Conservation (phyloP, 2,797 vertebrate genomes). For the Lepilemur septentrionalis region DNA sequence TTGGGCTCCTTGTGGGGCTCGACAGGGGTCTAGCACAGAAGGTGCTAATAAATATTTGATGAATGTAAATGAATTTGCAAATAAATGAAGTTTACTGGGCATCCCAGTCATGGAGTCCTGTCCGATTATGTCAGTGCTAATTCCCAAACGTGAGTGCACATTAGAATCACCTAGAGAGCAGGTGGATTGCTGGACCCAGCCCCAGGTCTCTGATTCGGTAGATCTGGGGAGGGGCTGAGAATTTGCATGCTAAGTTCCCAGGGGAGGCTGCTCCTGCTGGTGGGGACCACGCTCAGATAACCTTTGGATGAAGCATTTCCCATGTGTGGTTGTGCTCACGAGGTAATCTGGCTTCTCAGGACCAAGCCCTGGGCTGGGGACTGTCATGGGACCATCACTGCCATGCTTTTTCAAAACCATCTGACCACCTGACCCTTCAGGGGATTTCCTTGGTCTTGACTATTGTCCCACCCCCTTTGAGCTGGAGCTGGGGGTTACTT, state of each 20-base stretch:
- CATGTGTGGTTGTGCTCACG: neutral
- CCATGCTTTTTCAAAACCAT: neutral
- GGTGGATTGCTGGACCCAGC: neutral
- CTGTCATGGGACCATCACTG: neutral
- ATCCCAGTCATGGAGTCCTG: neutral
- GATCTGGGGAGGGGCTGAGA: neutral
- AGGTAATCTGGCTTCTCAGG: neutral
- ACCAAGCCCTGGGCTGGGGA: neutral
- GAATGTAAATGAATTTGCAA: neutral
- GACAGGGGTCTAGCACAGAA: neutral
- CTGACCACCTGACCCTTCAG: neutral
- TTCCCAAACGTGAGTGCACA: neutral
- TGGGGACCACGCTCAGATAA: neutral
- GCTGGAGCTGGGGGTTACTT: neutral
- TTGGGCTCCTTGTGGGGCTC: neutral
- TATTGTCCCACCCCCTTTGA: neutral
- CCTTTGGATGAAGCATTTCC: neutral
- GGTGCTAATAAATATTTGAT: neutral
- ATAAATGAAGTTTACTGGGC: neutral
- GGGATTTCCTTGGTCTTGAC: neutral
- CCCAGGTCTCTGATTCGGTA: neutral
- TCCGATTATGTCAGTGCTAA: neutral
- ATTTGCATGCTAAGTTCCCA: neutral
- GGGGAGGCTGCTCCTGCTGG: neutral
- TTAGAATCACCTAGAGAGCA: neutral